Evolutionary conservation across 2,888 invertebrate species (phyloP), one percentile per base, ranked within the genome.

Genomic region (Dexiosoma caninum): DNA sequence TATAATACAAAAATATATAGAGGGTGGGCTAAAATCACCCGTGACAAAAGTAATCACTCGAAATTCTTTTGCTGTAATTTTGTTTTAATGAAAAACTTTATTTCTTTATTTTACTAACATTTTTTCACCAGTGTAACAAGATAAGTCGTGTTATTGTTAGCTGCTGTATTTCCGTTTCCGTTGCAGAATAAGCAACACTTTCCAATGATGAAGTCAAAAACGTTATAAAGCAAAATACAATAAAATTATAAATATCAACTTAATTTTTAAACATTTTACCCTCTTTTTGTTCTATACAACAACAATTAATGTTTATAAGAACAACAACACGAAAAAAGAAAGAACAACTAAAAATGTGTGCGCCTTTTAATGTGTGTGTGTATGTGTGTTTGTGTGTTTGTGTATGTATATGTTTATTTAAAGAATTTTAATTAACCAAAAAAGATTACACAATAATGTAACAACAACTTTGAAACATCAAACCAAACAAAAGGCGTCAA

Each of bases 131-230:
- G 77, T 70, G 77, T 64, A 77, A 12, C n/a, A 49, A 9, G 42
- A 66, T 70, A 62, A 78, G 67, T 46, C 77, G 71, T 60, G 51
- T 60, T 69, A 35, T 62, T 55, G 76, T 55, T 49, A 74, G 59
- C 23, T 80, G 74, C 27, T 46, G 82, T 83, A 85, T 85, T 85
- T 88, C 86, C 87, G 86, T 86, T 86, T 84, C 84, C 85, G 82
- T 74, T 83, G 53, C 27, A 70, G 14, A 35, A 30, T 23, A 19
- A 51, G 49, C 40, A 57, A 53, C 42, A 57, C 10, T 49, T 67
- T 75, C 51, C 21, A 59, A 42, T 78, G 64, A 78, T 70, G 70
- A 66, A 72, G 53, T 67, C 27, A 69, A 53, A 67, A 82, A 71
- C 42, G 70, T 64, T 37, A 77, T 49, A 77, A 12, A 67, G 27